phyloP scores from a whole-genome alignment of 2,888 invertebrate genomes.

The Herminia tarsipennalis region DNA sequence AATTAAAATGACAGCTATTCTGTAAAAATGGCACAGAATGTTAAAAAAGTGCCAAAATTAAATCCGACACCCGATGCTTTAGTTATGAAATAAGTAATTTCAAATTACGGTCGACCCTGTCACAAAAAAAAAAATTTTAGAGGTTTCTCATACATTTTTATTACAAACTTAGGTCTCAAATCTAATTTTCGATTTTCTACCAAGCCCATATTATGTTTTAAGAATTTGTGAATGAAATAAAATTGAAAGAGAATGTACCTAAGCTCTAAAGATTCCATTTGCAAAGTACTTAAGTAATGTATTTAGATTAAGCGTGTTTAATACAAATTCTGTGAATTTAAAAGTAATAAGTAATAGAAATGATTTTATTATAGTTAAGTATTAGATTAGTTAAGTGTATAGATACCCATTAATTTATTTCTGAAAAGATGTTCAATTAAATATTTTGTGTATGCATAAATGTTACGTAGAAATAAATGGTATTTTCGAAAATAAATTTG shows the following conservation, averaged over 20 bases:
- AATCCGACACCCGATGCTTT: no score
- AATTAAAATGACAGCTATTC: no score
- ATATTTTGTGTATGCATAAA: slow-evolving; percentile 43
- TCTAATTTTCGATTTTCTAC: no score
- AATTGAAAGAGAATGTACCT: not conserved
- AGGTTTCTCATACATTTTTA: no score
- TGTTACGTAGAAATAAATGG: slow-evolving; percentile 46
- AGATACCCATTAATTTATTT: slow-evolving; percentile 29
- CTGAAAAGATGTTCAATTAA: slow-evolving; percentile 42
- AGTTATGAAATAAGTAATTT: no score
- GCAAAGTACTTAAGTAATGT: slow-evolving; percentile 16
- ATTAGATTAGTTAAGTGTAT: slow-evolving; percentile 19
- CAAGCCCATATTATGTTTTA: no score
- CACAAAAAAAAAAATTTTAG: no score
- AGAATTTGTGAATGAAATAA: no score
- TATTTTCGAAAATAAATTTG: slow-evolving; percentile 31
- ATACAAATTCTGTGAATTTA: slow-evolving; percentile 47
- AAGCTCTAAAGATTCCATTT: slow-evolving; percentile 14
- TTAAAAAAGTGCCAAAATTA: no score
- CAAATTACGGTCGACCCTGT: no score
- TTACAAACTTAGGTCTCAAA: no score
- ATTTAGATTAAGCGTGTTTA: slow-evolving; percentile 19
- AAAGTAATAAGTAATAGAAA: slow-evolving; percentile 29
- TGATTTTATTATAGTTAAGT: slow-evolving; percentile 28
- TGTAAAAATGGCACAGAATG: no score